These are phyloP conservation scores for Melinaea menophilus DNA, from an alignment of 2,888 invertebrate genomes.

Conservation along the genomic window DNA sequence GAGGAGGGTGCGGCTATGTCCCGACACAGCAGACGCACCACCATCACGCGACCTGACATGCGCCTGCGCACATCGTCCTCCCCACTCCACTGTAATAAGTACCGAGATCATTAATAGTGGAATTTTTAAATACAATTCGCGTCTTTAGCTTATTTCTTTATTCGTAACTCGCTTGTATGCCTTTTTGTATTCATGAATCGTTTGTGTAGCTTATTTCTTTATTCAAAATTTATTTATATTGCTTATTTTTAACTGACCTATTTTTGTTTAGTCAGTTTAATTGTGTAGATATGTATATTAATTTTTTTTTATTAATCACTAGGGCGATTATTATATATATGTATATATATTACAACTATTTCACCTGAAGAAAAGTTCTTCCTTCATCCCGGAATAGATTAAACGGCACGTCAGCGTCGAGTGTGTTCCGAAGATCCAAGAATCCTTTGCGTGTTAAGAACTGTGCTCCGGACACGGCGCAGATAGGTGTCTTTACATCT, in stretches of 20 bases:
- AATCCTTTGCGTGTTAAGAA: slow-evolving; percentile 88
- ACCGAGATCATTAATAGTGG: not conserved
- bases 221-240: no score
- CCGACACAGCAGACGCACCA: slow-evolving; percentile 88
- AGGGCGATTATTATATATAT: not conserved
- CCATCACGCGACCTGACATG: slow-evolving; percentile 89
- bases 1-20: slow-evolving; percentile 79
- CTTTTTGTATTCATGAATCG: no score
- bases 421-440: slow-evolving; percentile 86
- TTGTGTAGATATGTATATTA: no score
- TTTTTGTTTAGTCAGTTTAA: no score
- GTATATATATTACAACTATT: no score
- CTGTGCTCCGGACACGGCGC: slow-evolving; percentile 91
- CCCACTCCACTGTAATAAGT: slow-evolving; percentile 86
- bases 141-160: no score
- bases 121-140: no score
- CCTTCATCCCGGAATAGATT: slow-evolving; percentile 89
- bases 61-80: slow-evolving; percentile 85
- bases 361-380: slow-evolving; percentile 87
- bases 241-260: no score
- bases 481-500: slow-evolving; percentile 89
- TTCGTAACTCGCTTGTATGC: no score
- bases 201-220: no score
- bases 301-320: no score
- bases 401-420: slow-evolving; percentile 88